Evolutionary conservation across 53 echinoderm and acorn worm species (phyloP).

Genomic region (Paracentrotus lividus): DNA sequence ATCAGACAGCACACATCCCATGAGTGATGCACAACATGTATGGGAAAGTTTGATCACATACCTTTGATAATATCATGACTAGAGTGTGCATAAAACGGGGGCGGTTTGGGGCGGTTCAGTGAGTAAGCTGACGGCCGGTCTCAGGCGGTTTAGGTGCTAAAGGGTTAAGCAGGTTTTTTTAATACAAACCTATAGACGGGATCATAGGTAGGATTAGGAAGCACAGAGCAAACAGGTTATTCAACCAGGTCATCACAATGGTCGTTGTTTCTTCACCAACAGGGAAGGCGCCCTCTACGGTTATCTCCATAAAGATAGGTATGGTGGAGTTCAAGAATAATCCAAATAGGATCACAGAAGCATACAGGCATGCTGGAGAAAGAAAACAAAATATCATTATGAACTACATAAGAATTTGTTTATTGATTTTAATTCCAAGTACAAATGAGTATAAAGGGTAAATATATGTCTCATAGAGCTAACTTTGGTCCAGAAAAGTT

Average conservation of each 20-base stretch:
- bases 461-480: too few relatives aligned
- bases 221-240: slow-evolving; percentile 75
- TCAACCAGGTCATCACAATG: slow-evolving; percentile 83
- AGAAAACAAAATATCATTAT: neutral
- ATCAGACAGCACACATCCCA: too few relatives aligned
- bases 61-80: too few relatives aligned
- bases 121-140: too few relatives aligned
- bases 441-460: too few relatives aligned
- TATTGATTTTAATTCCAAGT: neutral
- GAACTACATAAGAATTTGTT: neutral
- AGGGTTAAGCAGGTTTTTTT: too few relatives aligned
- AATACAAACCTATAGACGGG: slow-evolving; percentile 77
- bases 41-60: too few relatives aligned
- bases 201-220: slow-evolving; percentile 82
- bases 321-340: slow-evolving; percentile 83
- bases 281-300: slow-evolving; percentile 92
- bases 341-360: slow-evolving; percentile 83
- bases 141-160: too few relatives aligned
- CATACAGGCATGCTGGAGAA: slow-evolving; percentile 78
- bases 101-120: too few relatives aligned
- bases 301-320: slow-evolving; percentile 88
- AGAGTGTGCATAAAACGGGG: too few relatives aligned
- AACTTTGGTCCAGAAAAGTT: too few relatives aligned
- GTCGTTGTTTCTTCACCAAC: slow-evolving; percentile 88
- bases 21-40: too few relatives aligned